Base-by-base conservation (phyloP, 2,113 vertebrate genomes). In the Turnix velox region DNA sequence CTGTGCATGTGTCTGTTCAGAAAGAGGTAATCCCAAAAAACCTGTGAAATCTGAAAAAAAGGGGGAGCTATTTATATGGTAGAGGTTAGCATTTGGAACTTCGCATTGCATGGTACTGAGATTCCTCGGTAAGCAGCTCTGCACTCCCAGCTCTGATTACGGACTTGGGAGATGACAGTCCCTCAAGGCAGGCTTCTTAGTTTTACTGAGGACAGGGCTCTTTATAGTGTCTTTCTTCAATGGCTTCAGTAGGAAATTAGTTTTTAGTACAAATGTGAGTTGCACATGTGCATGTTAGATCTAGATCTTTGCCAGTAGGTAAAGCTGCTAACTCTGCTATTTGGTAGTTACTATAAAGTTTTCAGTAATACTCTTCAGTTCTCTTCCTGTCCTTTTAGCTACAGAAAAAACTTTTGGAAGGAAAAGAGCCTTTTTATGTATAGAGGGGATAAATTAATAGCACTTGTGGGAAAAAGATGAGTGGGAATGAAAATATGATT, bases 181-280 rank as follows among this genome's bases (percentile, higher is more conserved):
- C 76, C 86, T 88, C 88, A 84, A 57, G 65, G 72, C 22, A 57
- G 80, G 61, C 51, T 92, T 49, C 85, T 90, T 74, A 59, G 46
- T 35, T 86, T 81, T 90, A 81, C 40, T 63, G 59, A 94, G 57
- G 79, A 83, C 84, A 3, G 5, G 40, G 19, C 49, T 62, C 81
- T 88, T 90, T 93, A 81, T 9, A 3, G 28, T 55, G 51, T 74
- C 92, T 94, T 92, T 96, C 79, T 93, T 93, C 92, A 84, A 86
- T 67, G 90, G 28, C 51, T 92, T 94, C 51, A 63, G 73, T 93
- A 95, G 92, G 92, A 96, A 95, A 95, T 90, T 55, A 94, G 35
- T 67, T 95, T 93, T 95, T 61, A 92, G 79, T 81, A 75, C 28
- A 90, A 84, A 95, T 92, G 88, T 93, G 95, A 96, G 84, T 94